Conservation (phyloP, 2,113 vertebrate genomes). For the Brachirus orientalis region DNA sequence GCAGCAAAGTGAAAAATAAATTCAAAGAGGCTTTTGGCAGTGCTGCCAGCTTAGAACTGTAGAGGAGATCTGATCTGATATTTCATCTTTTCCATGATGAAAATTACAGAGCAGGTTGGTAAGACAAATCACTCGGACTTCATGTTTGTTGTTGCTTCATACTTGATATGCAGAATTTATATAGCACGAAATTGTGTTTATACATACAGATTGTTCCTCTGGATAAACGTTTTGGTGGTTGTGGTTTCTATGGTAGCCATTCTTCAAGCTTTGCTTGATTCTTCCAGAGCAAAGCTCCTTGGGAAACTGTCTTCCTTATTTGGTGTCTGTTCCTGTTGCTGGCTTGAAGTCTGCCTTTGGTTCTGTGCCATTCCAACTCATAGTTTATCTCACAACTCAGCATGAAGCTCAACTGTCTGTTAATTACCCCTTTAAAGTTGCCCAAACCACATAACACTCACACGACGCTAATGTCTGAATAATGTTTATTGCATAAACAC, state of each 20-base stretch:
- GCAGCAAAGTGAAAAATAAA: slow-evolving; percentile 65
- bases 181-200: slow-evolving; percentile 45
- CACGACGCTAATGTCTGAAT: slow-evolving; percentile 66
- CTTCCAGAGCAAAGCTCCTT: slow-evolving; percentile 40
- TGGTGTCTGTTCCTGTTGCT: slow-evolving; percentile 50
- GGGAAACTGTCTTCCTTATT: slow-evolving; percentile 57
- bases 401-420: slow-evolving; percentile 60
- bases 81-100: slow-evolving; percentile 35
- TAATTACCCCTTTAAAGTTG: slow-evolving; percentile 71
- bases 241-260: slow-evolving; percentile 59
- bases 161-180: slow-evolving; percentile 22
- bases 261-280: slow-evolving; percentile 50
- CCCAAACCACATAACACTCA: slow-evolving; percentile 56
- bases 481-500: slow-evolving; percentile 71
- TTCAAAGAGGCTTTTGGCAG: slow-evolving; percentile 45
- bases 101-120: slow-evolving; percentile 30
- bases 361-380: slow-evolving; percentile 58
- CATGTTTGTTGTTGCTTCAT: no score
- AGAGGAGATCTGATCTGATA: slow-evolving; percentile 34
- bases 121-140: slow-evolving; percentile 20
- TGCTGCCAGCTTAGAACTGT: slow-evolving; percentile 17
- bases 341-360: slow-evolving; percentile 48
- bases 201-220: slow-evolving; percentile 34
- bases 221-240: slow-evolving; percentile 47
- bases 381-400: slow-evolving; percentile 67